These are phyloP conservation scores for Phyto melanocephala DNA, from an alignment of 2,888 invertebrate genomes.

Conservation along the genomic window DNA sequence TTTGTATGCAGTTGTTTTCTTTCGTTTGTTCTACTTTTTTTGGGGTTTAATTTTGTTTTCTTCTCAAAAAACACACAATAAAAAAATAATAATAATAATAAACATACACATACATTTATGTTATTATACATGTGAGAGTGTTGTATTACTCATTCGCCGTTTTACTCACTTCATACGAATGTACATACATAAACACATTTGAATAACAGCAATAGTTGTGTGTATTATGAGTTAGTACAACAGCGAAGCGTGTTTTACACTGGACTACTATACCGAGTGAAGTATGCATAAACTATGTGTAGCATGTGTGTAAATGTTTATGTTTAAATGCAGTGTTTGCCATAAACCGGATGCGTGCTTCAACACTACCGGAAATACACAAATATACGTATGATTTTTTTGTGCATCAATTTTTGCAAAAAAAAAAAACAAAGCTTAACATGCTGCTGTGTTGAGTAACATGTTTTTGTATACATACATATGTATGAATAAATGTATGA, in stretches of 20 bases:
- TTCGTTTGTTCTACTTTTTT: constrained; percentile 13
- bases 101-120: too few relatives aligned
- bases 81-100: not conserved
- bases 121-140: not conserved
- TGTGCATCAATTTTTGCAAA: not conserved
- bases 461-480: not conserved
- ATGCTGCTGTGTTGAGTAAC: constrained; percentile 25
- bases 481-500: constrained; percentile 14
- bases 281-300: constrained; percentile 15
- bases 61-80: not conserved
- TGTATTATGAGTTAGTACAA: constrained; percentile 5
- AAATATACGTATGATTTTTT: constrained; percentile 29
- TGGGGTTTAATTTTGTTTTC: not conserved
- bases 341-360: constrained; percentile 72
- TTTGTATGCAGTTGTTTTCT: not conserved
- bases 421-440: constrained; percentile 26
- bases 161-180: not conserved
- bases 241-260: not conserved
- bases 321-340: constrained; percentile 55
- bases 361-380: constrained; percentile 73
- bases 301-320: not conserved
- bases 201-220: not conserved
- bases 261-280: not conserved
- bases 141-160: constrained; percentile 35
- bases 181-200: not conserved